These are phyloP conservation scores for Chrysolina oricalcia DNA, from an alignment of 2,888 invertebrate genomes.

Conservation along the genomic window DNA sequence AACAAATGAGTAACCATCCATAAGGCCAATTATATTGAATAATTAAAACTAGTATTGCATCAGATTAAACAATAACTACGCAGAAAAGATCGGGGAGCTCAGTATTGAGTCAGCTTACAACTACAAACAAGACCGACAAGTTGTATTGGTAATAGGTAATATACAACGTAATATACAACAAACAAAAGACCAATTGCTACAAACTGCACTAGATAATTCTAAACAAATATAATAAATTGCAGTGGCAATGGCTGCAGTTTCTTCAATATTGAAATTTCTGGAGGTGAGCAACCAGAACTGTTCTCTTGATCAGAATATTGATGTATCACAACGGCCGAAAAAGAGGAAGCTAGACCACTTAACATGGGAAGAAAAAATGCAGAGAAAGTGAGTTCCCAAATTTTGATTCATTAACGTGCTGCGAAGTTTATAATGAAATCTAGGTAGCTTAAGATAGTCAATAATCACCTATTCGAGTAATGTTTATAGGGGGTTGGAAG, in stretches of 20 bases:
- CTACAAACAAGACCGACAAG: not conserved
- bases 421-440: too few relatives aligned
- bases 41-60: constrained; percentile 17
- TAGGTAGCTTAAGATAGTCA: too few relatives aligned
- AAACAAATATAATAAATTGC: not conserved
- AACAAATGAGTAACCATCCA: not conserved
- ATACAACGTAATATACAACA: too few relatives aligned
- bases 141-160: not conserved
- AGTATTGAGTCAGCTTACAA: too few relatives aligned
- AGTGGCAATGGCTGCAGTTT: constrained; percentile 52
- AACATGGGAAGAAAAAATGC: constrained; percentile 89
- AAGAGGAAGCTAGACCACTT: constrained; percentile 89
- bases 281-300: constrained; percentile 58
- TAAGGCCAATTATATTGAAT: not conserved
- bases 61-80: not conserved
- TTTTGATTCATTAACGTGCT: not conserved
- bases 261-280: constrained; percentile 66
- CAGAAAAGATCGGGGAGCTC: too few relatives aligned
- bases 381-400: constrained; percentile 82
- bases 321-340: constrained; percentile 70
- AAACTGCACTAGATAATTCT: not conserved
- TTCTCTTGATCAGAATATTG: constrained; percentile 59
- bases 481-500: too few relatives aligned
- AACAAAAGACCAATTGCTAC: not conserved
- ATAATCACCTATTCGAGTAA: too few relatives aligned